A percentile compares a stretch with the other conserved stretches of the same genome.
These are phyloP conservation scores for Ciconia stormi DNA, from an alignment of 2,113 vertebrate genomes.

Conservation along the genomic window DNA sequence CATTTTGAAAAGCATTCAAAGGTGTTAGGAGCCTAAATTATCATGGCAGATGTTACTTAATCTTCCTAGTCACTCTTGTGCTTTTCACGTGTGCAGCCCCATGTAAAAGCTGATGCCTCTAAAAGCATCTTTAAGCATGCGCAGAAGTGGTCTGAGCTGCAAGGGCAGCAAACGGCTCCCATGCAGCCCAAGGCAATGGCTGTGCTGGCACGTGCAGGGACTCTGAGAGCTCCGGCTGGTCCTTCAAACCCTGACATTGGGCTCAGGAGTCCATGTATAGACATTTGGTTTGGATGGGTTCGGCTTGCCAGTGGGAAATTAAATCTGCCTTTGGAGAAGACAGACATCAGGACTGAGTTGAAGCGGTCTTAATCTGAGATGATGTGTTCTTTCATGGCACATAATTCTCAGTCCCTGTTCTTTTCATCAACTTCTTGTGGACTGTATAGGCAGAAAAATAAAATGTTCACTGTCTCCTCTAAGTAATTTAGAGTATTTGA, in stretches of 20 bases:
- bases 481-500: neutral
- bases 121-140: neutral
- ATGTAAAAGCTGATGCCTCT: neutral
- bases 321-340: neutral
- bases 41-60: neutral
- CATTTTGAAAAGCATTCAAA: neutral
- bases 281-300: neutral
- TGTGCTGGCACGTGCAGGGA: neutral
- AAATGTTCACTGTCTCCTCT: neutral
- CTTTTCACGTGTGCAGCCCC: neutral
- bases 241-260: accelerated
- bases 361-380: accelerated
- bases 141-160: neutral
- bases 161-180: neutral
- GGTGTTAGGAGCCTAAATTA: neutral
- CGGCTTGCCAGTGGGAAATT: neutral
- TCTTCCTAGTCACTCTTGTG: neutral
- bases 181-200: accelerated
- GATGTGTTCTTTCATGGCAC: neutral
- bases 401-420: neutral
- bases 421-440: neutral
- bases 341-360: accelerated
- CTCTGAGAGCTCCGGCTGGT: neutral
- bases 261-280: accelerated
- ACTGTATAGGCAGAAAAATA: neutral